Conservation (phyloP, 2,888 invertebrate genomes). For the Mantis religiosa region DNA sequence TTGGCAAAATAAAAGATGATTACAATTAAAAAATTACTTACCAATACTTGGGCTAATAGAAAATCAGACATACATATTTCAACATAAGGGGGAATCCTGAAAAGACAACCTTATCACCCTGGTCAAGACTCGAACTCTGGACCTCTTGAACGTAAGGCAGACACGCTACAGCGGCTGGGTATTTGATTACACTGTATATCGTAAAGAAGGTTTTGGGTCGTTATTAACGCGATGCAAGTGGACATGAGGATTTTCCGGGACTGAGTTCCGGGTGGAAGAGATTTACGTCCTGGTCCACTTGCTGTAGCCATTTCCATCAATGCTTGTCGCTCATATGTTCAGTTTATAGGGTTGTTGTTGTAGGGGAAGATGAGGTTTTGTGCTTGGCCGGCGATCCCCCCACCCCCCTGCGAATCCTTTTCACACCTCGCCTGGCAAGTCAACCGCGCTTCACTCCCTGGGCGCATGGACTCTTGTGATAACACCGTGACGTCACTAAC, state of each 20-base stretch:
- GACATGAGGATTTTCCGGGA: neutral
- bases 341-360: neutral
- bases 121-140: too few species aligned
- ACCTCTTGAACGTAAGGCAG: too few species aligned
- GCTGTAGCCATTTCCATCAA: constrained; percentile 13
- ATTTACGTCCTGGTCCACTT: constrained; percentile 25
- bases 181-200: too few species aligned
- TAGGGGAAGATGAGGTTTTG: neutral
- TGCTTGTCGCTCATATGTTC: constrained; percentile 2
- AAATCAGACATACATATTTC: too few species aligned
- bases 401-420: neutral
- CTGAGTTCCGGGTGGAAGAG: neutral
- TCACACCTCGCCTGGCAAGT: constrained; percentile 8
- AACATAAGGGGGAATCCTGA: too few species aligned
- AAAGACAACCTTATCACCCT: too few species aligned
- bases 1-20: too few species aligned
- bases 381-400: neutral
- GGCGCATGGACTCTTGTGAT: constrained; percentile 6
- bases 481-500: constrained; percentile 10
- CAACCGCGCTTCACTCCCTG: neutral
- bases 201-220: neutral
- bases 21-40: too few species aligned
- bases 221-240: neutral
- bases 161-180: too few species aligned
- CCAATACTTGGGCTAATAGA: too few species aligned